Conservation (phyloP, 2,888 invertebrate species). For the Orthonevra nobilis region DNA sequence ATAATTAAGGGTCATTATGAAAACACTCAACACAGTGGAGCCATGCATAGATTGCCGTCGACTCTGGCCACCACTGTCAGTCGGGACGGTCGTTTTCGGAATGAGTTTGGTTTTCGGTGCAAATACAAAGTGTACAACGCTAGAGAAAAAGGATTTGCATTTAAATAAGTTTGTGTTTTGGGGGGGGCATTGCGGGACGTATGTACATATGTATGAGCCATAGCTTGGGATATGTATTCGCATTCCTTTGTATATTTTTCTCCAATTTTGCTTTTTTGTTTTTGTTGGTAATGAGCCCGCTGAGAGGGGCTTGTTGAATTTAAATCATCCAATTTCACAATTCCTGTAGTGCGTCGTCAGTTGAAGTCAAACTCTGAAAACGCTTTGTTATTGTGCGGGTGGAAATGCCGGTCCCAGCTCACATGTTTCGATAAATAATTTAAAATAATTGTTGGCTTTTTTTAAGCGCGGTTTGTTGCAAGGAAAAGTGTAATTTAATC, state of each 20-base stretch:
- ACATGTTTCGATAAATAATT: too few species aligned
- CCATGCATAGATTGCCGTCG: constrained; percentile 26
- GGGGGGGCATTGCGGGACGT: constrained; percentile 11
- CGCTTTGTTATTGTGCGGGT: constrained; percentile 43
- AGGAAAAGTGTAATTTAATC: constrained; percentile 52
- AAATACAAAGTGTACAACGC: too few species aligned
- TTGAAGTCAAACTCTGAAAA: constrained; percentile 47
- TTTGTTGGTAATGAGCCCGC: constrained; percentile 29
- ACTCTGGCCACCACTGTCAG: too few species aligned
- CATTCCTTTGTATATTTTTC: constrained; percentile 54
- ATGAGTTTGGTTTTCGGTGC: constrained; percentile 30
- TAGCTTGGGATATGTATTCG: constrained; percentile 52
- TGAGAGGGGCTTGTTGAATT: constrained; percentile 37
- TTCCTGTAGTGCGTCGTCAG: too few species aligned
- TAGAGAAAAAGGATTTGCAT: constrained; percentile 57
- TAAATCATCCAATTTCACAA: constrained; percentile 38
- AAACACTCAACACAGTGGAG: constrained; percentile 21
- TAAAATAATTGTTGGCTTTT: constrained; percentile 41
- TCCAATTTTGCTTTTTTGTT: constrained; percentile 8
- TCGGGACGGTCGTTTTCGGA: too few species aligned
- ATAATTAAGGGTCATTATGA: constrained; percentile 64
- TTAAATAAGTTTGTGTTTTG: constrained; percentile 64
- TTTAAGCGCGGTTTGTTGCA: constrained; percentile 10
- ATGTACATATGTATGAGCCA: neutral
- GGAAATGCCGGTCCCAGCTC: constrained; percentile 36